Percentiles rank a stretch among this genome's conserved stretches.
Conservation (phyloP, 37 sponge, comb jelly and placozoan genomes). For the Eunapius fragilis region DNA sequence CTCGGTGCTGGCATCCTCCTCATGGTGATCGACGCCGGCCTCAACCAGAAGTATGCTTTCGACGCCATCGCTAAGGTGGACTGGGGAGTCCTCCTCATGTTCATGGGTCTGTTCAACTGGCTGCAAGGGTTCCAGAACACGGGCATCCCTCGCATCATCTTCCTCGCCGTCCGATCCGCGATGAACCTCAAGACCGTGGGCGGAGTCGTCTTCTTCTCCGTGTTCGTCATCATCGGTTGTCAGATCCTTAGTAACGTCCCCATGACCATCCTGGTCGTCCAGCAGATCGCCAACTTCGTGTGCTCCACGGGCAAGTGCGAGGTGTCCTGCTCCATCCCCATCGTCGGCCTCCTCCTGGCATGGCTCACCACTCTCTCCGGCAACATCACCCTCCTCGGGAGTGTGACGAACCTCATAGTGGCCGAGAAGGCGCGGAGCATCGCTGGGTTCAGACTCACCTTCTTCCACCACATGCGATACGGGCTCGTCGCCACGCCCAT, state of each 20-base stretch:
- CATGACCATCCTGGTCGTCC: slow-evolving; percentile 46
- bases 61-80: slow-evolving; percentile 47
- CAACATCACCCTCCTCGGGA: slow-evolving; percentile 55
- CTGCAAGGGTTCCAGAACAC: slow-evolving; percentile 55
- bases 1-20: slow-evolving; percentile 42
- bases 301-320: slow-evolving; percentile 1
- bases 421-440: slow-evolving; percentile 50
- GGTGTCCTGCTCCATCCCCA: background rate
- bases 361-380: slow-evolving; percentile 63
- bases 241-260: slow-evolving; percentile 61
- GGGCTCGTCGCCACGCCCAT: slow-evolving; percentile 39
- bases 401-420: slow-evolving; percentile 55
- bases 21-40: slow-evolving; percentile 42
- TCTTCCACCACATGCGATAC: slow-evolving; percentile 30
- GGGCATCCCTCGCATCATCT: slow-evolving; percentile 28
- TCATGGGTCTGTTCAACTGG: slow-evolving; percentile 63
- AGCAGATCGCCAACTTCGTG: slow-evolving; percentile 10
- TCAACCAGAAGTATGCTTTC: slow-evolving; percentile 41
- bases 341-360: slow-evolving; percentile 42
- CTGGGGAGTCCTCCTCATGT: slow-evolving; percentile 59
- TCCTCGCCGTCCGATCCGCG: slow-evolving; percentile 16
- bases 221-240: slow-evolving; percentile 48
- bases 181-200: slow-evolving; percentile 38
- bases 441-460: slow-evolving; percentile 29
- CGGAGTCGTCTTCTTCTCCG: slow-evolving; percentile 52